Conservation (phyloP, 2,113 vertebrate species). For the Sturnus vulgaris region DNA sequence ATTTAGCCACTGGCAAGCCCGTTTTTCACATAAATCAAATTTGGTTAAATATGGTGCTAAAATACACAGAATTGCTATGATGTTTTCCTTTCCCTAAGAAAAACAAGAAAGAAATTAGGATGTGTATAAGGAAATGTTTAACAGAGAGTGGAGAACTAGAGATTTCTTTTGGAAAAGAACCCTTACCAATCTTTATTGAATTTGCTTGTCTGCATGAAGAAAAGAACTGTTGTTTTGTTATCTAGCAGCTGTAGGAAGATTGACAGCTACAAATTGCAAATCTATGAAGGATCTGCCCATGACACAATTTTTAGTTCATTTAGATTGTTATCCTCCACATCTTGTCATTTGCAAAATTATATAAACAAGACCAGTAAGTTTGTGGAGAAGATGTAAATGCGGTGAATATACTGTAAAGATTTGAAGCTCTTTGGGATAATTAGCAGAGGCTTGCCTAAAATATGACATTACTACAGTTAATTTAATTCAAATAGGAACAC, state of each 20-base stretch:
- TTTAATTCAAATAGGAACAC: conserved; percentile 21
- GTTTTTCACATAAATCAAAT: neutral
- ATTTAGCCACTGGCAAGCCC: neutral
- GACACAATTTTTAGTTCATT: conserved; percentile 53
- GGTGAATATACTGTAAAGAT: conserved; percentile 41
- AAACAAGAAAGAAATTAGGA: neutral
- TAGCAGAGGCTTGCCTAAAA: conserved; percentile 6
- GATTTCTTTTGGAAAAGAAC: conserved; percentile 15
- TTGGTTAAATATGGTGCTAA: conserved; percentile 1
- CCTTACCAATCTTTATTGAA: conserved; percentile 64
- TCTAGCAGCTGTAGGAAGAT: conserved; percentile 70
- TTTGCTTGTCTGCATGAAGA: conserved; percentile 69
- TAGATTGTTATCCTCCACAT: conserved; percentile 43
- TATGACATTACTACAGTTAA: neutral
- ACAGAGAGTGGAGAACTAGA: neutral
- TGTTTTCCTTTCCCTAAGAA: neutral
- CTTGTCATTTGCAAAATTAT: conserved; percentile 53
- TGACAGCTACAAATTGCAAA: conserved; percentile 67
- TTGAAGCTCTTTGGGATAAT: conserved; percentile 38
- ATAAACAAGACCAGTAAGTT: conserved; percentile 49
- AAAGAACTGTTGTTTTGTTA: conserved; percentile 73
- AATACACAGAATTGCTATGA: neutral
- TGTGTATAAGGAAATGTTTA: neutral
- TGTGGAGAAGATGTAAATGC: conserved; percentile 6
- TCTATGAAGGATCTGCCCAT: conserved; percentile 51